These are phyloP conservation scores for Prunella himalayana DNA, from an alignment of 2,113 vertebrate genomes.

Conservation along the genomic window DNA sequence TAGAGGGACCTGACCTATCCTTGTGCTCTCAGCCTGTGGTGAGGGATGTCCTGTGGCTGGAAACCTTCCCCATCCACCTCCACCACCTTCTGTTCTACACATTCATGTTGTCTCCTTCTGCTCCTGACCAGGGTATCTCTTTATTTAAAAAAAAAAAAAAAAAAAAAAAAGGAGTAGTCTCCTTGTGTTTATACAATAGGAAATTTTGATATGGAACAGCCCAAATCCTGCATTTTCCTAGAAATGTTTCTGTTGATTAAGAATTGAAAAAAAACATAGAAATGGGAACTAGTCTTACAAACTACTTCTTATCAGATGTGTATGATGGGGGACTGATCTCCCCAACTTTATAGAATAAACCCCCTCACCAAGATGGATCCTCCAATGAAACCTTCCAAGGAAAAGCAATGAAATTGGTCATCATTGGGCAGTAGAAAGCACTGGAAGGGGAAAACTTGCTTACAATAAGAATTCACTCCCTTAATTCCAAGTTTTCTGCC, in stretches of 20 bases:
- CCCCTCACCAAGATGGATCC: accelerated
- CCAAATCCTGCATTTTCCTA: not conserved
- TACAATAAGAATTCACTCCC: not conserved
- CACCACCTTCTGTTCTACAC: too few species aligned
- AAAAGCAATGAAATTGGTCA: not conserved
- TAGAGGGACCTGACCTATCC: accelerated
- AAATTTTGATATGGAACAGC: not conserved
- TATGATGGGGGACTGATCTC: not conserved
- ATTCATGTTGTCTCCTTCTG: accelerated
- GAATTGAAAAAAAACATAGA: not conserved
- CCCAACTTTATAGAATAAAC: not conserved
- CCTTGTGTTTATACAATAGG: accelerated
- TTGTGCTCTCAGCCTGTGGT: not conserved
- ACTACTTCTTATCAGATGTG: not conserved
- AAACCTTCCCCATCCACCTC: not conserved
- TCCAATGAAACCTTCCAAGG: not conserved
- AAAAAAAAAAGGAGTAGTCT: not conserved
- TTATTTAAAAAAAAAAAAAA: not conserved
- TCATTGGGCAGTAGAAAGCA: not conserved
- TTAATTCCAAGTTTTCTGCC: not conserved
- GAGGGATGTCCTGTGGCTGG: not conserved
- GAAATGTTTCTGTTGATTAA: not conserved
- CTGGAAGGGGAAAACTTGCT: not conserved
- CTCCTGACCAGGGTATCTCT: not conserved
- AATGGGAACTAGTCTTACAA: not conserved